Evolutionary conservation across 2,888 invertebrate species (phyloP).

Genomic region (Acanthoscelides obtectus): DNA sequence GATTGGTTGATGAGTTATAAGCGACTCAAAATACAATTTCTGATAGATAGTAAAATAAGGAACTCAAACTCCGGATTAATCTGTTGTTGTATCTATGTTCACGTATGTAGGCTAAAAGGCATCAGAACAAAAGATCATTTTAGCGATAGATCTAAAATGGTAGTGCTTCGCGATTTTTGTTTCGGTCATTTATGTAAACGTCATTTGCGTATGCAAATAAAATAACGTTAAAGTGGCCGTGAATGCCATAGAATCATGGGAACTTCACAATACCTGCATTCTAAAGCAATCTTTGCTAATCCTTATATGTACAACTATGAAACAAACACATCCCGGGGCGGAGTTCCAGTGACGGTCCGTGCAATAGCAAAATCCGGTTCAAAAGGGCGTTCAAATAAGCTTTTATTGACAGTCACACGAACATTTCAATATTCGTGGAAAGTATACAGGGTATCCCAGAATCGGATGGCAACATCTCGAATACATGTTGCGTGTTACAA

Average conservation of each 20-base stretch:
- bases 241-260: conserved; percentile 2
- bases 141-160: background rate
- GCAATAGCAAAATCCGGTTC: too few species aligned
- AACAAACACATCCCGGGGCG: background rate
- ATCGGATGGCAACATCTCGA: too few species aligned
- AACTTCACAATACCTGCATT: conserved; percentile 3
- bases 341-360: background rate
- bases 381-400: too few species aligned
- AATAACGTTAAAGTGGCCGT: background rate
- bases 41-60: too few species aligned
- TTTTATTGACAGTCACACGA: too few species aligned
- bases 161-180: background rate
- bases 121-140: background rate
- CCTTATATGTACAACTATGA: background rate
- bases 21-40: too few species aligned
- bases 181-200: background rate
- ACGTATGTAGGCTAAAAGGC: background rate
- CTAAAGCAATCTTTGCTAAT: background rate
- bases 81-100: background rate
- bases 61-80: background rate
- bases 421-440: too few species aligned
- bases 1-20: too few species aligned
- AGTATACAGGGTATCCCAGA: too few species aligned
- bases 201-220: conserved; percentile 1
- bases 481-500: too few species aligned